Conservation (phyloP, 2,888 invertebrate species). For the Pterobdella sp. region DNA sequence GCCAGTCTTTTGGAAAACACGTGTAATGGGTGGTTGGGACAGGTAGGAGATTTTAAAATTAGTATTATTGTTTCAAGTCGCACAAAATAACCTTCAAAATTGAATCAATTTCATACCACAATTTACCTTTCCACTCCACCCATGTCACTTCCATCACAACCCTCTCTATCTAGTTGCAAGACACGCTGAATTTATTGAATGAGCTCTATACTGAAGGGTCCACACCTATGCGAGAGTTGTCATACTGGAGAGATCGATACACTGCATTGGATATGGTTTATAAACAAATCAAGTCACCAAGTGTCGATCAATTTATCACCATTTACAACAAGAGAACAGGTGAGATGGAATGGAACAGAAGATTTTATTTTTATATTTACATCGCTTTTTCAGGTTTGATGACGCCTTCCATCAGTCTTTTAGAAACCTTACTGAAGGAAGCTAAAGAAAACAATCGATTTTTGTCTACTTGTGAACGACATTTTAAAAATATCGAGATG, state of each 20-base stretch:
- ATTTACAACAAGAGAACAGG: slow-evolving; percentile 21
- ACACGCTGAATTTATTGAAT: slow-evolving; percentile 18
- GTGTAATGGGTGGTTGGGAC: slow-evolving; percentile 17
- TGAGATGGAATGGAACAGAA: too few species aligned
- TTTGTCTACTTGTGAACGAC: slow-evolving; percentile 28
- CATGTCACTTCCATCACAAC: not conserved
- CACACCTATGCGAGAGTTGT: not conserved
- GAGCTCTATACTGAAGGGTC: slow-evolving; percentile 17
- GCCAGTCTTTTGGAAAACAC: slow-evolving; percentile 1
- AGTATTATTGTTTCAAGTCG: too few species aligned
- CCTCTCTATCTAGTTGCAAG: slow-evolving; percentile 11
- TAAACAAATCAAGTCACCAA: slow-evolving; percentile 16
- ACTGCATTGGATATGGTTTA: slow-evolving; percentile 27
- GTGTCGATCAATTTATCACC: not conserved
- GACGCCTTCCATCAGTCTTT: slow-evolving; percentile 6
- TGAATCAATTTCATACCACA: not conserved
- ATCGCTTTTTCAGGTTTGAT: slow-evolving; percentile 1
- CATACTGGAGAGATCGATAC: slow-evolving; percentile 29
- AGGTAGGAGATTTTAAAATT: too few species aligned
- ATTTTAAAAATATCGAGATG: slow-evolving; percentile 28
- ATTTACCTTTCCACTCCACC: not conserved
- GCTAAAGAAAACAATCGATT: slow-evolving; percentile 31
- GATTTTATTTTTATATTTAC: too few species aligned
- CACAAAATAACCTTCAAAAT: not conserved
- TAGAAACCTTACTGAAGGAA: slow-evolving; percentile 20